Conservation (phyloP, 2,888 invertebrate genomes). For the Drosophila kuntzei region DNA sequence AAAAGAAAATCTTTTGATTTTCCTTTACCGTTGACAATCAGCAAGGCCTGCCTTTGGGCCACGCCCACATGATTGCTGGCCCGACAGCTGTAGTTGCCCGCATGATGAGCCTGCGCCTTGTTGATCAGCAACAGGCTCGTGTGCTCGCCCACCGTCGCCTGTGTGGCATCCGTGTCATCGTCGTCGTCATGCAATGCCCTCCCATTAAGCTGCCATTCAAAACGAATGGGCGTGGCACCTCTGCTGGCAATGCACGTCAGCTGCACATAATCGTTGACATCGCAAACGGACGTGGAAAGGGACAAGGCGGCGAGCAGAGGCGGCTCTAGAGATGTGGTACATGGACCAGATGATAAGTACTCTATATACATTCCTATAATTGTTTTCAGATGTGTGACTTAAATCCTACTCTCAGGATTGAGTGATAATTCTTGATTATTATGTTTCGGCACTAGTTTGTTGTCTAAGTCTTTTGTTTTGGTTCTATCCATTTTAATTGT, state of each 20-base stretch:
- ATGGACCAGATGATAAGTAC: conserved; percentile 2
- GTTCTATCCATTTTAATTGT: no score
- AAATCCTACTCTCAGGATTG: no score
- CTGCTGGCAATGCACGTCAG: conserved; percentile 93
- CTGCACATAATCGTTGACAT: conserved; percentile 90
- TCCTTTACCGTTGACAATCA: conserved; percentile 88
- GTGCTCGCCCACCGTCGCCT: conserved; percentile 83
- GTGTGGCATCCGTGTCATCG: conserved; percentile 70
- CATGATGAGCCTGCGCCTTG: conserved; percentile 88
- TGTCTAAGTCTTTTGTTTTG: no score
- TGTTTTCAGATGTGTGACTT: background rate
- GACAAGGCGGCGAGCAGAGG: conserved; percentile 82
- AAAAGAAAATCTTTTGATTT: conserved; percentile 1
- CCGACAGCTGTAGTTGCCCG: conserved; percentile 88
- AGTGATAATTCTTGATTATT: background rate
- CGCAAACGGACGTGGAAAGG: conserved; percentile 82
- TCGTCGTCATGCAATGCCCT: conserved; percentile 60
- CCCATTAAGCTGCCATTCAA: conserved; percentile 87
- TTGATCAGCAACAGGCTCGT: conserved; percentile 88
- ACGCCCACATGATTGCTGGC: conserved; percentile 87
- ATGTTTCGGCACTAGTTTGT: background rate
- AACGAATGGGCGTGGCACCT: conserved; percentile 89
- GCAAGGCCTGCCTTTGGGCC: conserved; percentile 86
- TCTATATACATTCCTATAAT: background rate
- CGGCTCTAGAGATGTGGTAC: conserved; percentile 66